Percentiles rank a stretch among this genome's conserved stretches.
Evolutionary conservation across 2,113 vertebrate species (phyloP).

Genomic region (Chitala chitala): DNA sequence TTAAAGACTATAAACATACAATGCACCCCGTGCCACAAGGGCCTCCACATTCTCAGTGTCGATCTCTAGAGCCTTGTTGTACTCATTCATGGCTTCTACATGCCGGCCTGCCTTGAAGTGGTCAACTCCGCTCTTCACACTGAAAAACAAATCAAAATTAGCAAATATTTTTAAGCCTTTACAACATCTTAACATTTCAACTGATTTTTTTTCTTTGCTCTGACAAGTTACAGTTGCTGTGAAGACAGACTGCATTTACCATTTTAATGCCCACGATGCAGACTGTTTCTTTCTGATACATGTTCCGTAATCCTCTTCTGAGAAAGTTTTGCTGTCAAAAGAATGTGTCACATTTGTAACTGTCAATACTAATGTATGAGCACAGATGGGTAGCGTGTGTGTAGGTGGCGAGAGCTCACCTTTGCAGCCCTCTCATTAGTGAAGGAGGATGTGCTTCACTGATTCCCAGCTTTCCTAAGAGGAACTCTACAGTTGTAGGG

Average conservation of each 20-base stretch:
- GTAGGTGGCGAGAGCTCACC: constrained; percentile 67
- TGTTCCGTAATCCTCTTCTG: constrained; percentile 83
- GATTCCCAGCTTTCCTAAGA: constrained; percentile 81
- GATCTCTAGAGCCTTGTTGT: constrained; percentile 94
- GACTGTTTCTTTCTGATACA: constrained; percentile 88
- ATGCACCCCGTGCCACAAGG: constrained; percentile 89
- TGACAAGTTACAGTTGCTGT: no score
- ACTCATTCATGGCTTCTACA: constrained; percentile 96
- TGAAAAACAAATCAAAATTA: constrained; percentile 38
- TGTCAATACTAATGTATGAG: neutral
- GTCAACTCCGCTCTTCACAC: constrained; percentile 89
- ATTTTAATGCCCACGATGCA: constrained; percentile 91
- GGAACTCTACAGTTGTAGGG: constrained; percentile 85
- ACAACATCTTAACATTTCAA: neutral
- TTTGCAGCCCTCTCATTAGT: constrained; percentile 91
- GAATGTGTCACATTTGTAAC: neutral
- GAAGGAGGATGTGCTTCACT: constrained; percentile 86
- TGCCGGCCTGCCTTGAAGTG: constrained; percentile 88
- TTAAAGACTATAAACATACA: constrained; percentile 84
- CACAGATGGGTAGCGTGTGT: constrained; percentile 1
- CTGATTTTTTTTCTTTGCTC: neutral
- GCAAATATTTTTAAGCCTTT: neutral
- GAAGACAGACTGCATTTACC: constrained; percentile 58
- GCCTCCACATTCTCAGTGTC: constrained; percentile 90
- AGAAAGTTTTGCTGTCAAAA: constrained; percentile 76